Evolutionary conservation across 2,888 invertebrate genomes (phyloP).

Genomic region (Sarcophaga variegata): DNA sequence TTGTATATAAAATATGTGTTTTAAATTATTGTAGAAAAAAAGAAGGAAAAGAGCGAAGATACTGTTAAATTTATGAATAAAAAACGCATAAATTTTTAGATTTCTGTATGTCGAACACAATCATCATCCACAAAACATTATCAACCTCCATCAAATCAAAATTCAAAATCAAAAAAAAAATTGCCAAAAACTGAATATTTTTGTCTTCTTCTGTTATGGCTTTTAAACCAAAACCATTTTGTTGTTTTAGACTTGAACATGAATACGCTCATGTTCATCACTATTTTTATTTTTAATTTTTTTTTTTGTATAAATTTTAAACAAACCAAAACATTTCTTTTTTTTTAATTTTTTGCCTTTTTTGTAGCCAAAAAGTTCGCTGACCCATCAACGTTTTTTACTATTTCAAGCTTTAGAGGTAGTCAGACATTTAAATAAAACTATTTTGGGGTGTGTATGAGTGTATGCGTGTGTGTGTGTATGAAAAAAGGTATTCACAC

Average conservation of each 20-base stretch:
- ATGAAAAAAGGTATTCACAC: not conserved
- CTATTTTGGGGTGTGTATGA: not conserved
- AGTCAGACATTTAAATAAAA: slow-evolving; percentile 2
- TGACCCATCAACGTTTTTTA: slow-evolving; percentile 53
- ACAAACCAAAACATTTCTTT: slow-evolving; percentile 48
- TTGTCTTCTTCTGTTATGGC: not conserved
- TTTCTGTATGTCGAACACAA: slow-evolving; percentile 49
- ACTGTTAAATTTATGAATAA: slow-evolving; percentile 29
- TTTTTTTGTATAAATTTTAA: slow-evolving; percentile 44
- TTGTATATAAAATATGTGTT: not conserved
- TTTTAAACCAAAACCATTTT: not conserved
- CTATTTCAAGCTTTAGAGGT: slow-evolving; percentile 44
- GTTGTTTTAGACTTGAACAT: not conserved
- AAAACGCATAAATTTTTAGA: slow-evolving; percentile 51
- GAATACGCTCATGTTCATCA: slow-evolving; percentile 30
- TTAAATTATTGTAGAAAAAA: too few species aligned
- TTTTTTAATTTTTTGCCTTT: slow-evolving; percentile 39
- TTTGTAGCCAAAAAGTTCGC: slow-evolving; percentile 55
- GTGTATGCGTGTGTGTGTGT: not conserved
- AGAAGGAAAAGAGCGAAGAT: not conserved
- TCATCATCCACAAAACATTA: not conserved
- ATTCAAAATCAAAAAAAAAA: not conserved
- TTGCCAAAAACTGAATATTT: not conserved
- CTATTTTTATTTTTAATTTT: slow-evolving; percentile 26
- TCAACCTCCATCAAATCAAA: not conserved